Base-by-base conservation (phyloP, 2,888 invertebrate genomes). In the Euclidia mi region DNA sequence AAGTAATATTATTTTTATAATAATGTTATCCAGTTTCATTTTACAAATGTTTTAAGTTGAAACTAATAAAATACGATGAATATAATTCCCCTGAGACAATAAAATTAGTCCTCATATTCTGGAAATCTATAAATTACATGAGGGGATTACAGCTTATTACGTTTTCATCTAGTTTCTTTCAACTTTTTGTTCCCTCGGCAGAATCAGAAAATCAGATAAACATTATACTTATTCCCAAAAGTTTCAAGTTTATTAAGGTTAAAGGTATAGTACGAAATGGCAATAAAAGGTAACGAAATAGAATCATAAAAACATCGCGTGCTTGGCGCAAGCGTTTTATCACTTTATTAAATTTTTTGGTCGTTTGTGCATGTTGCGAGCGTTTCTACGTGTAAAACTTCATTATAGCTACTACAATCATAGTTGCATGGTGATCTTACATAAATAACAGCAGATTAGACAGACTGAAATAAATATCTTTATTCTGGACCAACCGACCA, bases 341-440 rank as follows among this genome's bases (percentile, higher is more conserved):
- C 87, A 88, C 89, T 88, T 88, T 90, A 90, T 89, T 91, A 89
- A 90, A 88, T 84, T 85, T 83, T 85, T 63, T 63, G 82, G 82
- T 83, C 74, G 82, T 81, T 86, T 80, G 76, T 79, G 73, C 71
- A 79, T 76, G 68, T 64, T 63, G 46, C 70, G 68, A 68, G 65
- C 67, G 72, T 72, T 62, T 65, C 56, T 63, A 69, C 65, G 73
- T 76, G 77, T 77, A 73, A 78, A 77, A 79, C 76, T 76, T 78
- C 60, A 67, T 75, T 78, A 63, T 61, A 53, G 57, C 56, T 57
- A 65, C n/a, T n/a, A 60, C 65, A 75, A 75, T 77, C 67, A 61
- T 49, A 46, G 64, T 81, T 78, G 81, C 81, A 81, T 80, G 81
- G 68, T 52, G 60, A 65, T 55, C 43, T 29, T 10, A 29, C 0